These are phyloP conservation scores for Mystacides longicornis DNA, from an alignment of 2,888 invertebrate genomes.

Conservation along the genomic window DNA sequence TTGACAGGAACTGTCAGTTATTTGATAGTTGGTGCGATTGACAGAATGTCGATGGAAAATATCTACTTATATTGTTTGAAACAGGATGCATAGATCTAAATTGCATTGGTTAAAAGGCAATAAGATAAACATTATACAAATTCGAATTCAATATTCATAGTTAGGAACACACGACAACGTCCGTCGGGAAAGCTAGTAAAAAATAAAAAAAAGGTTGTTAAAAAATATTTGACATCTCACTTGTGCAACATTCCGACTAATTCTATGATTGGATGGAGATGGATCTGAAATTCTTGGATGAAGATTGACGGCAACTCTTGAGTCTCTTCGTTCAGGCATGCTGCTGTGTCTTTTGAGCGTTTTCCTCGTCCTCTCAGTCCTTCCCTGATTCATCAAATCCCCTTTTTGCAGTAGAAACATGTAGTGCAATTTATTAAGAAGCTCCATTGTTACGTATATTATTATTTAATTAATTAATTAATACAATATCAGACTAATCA, in stretches of 20 bases:
- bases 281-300: constrained; percentile 8
- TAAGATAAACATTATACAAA: no score
- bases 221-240: constrained; percentile 3
- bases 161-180: background rate
- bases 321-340: constrained; percentile 41
- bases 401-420: constrained; percentile 47
- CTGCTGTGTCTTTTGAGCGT: constrained; percentile 40
- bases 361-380: constrained; percentile 38
- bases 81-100: no score
- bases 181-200: background rate
- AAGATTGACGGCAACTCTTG: background rate
- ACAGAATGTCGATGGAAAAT: no score
- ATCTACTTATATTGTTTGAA: no score
- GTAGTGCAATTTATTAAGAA: constrained; percentile 46
- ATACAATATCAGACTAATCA: no score
- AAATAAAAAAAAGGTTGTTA: background rate
- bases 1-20: no score
- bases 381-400: constrained; percentile 46
- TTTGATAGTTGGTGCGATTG: no score
- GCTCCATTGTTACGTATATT: constrained; percentile 39
- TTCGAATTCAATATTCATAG: no score
- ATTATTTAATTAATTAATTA: no score
- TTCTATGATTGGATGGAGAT: background rate
- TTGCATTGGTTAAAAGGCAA: no score
- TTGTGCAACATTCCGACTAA: background rate